Conservation (phyloP, 2,113 vertebrate species). For the Zapus hudsonius region DNA sequence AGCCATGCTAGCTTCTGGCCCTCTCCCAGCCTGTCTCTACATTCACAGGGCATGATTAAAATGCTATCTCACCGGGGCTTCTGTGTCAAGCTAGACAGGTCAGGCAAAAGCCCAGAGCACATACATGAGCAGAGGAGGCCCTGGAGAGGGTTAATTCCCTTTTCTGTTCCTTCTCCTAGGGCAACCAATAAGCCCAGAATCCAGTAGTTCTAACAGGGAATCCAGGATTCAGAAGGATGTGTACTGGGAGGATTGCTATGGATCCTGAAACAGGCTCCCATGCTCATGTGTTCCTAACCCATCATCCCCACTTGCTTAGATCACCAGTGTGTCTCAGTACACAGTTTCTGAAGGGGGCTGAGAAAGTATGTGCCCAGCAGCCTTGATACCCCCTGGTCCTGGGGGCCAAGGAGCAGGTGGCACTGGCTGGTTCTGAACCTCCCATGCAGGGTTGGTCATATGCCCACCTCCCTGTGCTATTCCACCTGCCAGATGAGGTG, state of each 20-base stretch:
- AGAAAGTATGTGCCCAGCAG: background rate
- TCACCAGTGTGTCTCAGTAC: constrained; percentile 35
- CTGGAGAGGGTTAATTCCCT: background rate
- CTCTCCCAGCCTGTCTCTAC: background rate
- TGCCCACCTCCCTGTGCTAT: background rate
- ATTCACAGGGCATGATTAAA: background rate
- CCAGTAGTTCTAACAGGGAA: constrained; percentile 27
- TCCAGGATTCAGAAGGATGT: constrained; percentile 60
- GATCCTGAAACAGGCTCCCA: constrained; percentile 77
- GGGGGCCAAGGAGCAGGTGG: background rate
- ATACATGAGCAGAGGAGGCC: background rate
- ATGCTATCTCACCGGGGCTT: background rate
- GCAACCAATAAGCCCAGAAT: background rate
- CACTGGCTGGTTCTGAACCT: background rate
- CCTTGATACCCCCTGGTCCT: constrained; percentile 9
- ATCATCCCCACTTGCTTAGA: constrained; percentile 57
- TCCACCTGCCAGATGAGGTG: background rate
- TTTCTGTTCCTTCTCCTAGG: background rate
- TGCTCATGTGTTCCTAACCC: constrained; percentile 76
- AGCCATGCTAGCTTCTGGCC: background rate
- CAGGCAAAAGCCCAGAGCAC: background rate
- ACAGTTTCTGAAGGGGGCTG: constrained; percentile 40
- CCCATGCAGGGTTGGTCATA: background rate
- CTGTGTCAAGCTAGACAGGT: background rate
- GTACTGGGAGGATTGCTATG: constrained; percentile 61